Evolutionary conservation across 2,888 invertebrate species (phyloP), one percentile per base, ranked within the genome.

Genomic region (Pristionchus japonicus): DNA sequence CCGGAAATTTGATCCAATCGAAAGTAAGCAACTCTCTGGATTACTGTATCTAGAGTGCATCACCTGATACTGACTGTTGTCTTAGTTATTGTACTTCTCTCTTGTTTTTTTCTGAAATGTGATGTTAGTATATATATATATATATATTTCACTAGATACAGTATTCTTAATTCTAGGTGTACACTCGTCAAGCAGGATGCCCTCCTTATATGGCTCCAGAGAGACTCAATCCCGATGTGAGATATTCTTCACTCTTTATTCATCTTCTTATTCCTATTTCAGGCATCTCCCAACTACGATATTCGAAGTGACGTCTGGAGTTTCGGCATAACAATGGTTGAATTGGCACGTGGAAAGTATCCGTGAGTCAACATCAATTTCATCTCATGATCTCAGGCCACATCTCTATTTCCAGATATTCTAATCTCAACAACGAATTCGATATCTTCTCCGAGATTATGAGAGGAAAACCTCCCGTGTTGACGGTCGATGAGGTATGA

Each of bases 261-360:
- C 31, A 47, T 3, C 17, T 40, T 20, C n/a, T 17, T 40, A 47
- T 82, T 13, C 31, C 7, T 52, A n/a, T 83, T 31, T 1, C 70
- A 57, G 64, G 57, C 64, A 40, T 20, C 83, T 86, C 98, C 98
- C 87, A 97, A 98, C 95, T 99, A 99, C 95, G 99, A 99, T 95
- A 98, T 99, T 94, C 96, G 99, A 93, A 99, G 99, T 34, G 99
- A 99, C 95, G 99, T 99, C 86, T 99, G 99, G 99, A 98, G 98
- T 91, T 96, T 99, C 92, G 99, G 99, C 92, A 98, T 94, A 13
- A 93, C 93, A 6, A 91, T 96, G 95, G 95, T 99, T 86, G 99
- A 99, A 96, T 96, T 99, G 94, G 99, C 99, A 80, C 98, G 98
- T 23, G 99, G 98, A 87, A 96, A 97, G 92, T 98, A 98, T 95